Base-by-base conservation (phyloP, 2,797 vertebrate genomes). In the Etheostoma perlongum region DNA sequence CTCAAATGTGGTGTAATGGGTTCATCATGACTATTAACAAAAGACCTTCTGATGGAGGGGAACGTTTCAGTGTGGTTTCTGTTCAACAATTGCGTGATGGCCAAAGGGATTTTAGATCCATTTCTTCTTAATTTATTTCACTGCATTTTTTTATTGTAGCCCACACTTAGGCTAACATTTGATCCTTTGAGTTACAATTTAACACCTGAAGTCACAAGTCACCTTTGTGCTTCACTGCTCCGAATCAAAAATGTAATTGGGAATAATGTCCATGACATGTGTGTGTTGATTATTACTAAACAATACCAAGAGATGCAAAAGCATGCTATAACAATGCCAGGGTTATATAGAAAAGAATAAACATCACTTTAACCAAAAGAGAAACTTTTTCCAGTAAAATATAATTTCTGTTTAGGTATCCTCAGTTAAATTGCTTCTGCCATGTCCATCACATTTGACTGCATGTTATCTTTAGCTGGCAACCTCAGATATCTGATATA, bases 1-100 rank as follows among this genome's bases (percentile, higher is more conserved):
- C 59, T 82, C 44, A 75, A 79, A 77, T 66, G 47, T 42, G 48
- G 71, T 53, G 47, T 73, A 68, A 81, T 76, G 74, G 27, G 18
- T 70, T 47, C 63, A 62, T 77, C 49, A 44, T 71, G 73, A 75
- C 71, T 58, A 5, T 51, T 12, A 14, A 18, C 14, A 52, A 71
- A 65, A 21, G 27, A 77, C 52, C 59, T 19, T 80, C 55, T 67
- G 19, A 70, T 69, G 0, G 0, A 74, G 53, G 15, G 67, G 10
- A 42, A 65, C 7, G 19, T 57, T 36, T 53, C 10, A 61, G 44
- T 52, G 14, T 0, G 1, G n/a, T 10, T 25, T 67, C 10, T 36
- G 9, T 58, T 59, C 0, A 64, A 40, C 36, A 12, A 40, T 40
- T 40, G 36, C 3, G 36, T 3, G 10, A 10, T 11, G 48, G 16